phyloP scores from a whole-genome alignment of 1,140 invertebrate species.

The Palaemon carinicauda region DNA sequence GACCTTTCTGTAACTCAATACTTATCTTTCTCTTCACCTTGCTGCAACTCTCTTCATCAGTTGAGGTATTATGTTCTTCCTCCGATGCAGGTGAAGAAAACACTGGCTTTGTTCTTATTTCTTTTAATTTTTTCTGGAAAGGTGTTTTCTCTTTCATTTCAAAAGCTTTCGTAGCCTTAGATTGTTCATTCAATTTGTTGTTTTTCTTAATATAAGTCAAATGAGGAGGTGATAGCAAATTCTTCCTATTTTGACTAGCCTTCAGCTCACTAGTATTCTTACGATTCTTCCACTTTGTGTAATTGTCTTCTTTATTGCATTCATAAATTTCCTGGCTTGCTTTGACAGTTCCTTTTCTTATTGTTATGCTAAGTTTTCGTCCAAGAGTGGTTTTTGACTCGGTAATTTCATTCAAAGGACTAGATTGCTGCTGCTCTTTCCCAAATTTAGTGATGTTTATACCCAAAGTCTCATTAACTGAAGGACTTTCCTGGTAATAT shows the following conservation, averaged over 20 bases:
- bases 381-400: constrained; percentile 10
- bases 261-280: not conserved
- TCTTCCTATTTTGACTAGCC: not conserved
- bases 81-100: not conserved
- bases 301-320: not conserved
- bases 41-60: not conserved
- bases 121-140: not conserved
- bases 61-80: not conserved
- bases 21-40: constrained; percentile 22
- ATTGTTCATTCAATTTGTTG: too few relatives aligned
- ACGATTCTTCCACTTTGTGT: constrained; percentile 15
- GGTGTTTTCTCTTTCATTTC: not conserved
- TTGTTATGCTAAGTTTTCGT: constrained; percentile 30
- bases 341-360: constrained; percentile 18
- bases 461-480: too few relatives aligned
- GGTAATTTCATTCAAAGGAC: not conserved
- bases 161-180: not conserved
- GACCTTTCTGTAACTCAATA: constrained; percentile 25
- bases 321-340: constrained; percentile 4
- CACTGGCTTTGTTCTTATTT: not conserved
- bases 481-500: too few relatives aligned
- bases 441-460: too few relatives aligned
- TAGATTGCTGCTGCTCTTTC: too few relatives aligned
- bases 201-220: too few relatives aligned
- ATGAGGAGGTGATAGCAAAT: not conserved